These are phyloP conservation scores for Anser cygnoides DNA, from an alignment of 2,113 vertebrate species.

Conservation along the genomic window DNA sequence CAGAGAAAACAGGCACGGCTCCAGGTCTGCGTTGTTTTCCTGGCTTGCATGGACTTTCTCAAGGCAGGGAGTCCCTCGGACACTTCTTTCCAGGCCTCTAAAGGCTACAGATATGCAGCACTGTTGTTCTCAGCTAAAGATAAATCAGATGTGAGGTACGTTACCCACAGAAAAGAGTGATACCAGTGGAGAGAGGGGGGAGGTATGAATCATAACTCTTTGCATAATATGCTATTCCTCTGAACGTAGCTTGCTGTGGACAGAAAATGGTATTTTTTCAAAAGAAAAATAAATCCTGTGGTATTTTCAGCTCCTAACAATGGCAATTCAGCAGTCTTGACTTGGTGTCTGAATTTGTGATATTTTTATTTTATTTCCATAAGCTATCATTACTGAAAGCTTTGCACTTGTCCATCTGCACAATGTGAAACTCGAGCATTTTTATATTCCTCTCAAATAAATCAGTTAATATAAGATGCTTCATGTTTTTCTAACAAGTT, in stretches of 20 bases:
- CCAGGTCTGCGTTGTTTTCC: neutral
- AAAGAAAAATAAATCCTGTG: constrained; percentile 38
- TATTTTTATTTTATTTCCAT: constrained; percentile 42
- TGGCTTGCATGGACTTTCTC: neutral
- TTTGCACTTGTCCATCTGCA: constrained; percentile 53
- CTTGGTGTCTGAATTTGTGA: neutral
- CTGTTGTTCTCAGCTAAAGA: neutral
- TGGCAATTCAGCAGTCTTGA: constrained; percentile 15
- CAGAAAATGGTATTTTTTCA: constrained; percentile 38
- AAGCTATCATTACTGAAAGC: constrained; percentile 21
- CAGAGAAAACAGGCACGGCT: neutral
- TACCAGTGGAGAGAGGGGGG: neutral
- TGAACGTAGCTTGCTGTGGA: neutral
- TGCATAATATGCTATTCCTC: neutral
- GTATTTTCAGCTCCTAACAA: neutral
- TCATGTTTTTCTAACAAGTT: constrained; percentile 62
- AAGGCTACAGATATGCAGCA: neutral
- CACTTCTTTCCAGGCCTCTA: neutral
- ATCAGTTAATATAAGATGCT: constrained; percentile 38
- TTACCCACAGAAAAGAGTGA: neutral
- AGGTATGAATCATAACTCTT: constrained; percentile 5
- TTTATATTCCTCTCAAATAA: constrained; percentile 32
- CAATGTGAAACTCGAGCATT: constrained; percentile 11
- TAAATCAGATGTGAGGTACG: neutral
- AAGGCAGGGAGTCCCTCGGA: neutral